phyloP scores from a whole-genome alignment of 64 coral and sea anemone species.

The Actinia equina region DNA sequence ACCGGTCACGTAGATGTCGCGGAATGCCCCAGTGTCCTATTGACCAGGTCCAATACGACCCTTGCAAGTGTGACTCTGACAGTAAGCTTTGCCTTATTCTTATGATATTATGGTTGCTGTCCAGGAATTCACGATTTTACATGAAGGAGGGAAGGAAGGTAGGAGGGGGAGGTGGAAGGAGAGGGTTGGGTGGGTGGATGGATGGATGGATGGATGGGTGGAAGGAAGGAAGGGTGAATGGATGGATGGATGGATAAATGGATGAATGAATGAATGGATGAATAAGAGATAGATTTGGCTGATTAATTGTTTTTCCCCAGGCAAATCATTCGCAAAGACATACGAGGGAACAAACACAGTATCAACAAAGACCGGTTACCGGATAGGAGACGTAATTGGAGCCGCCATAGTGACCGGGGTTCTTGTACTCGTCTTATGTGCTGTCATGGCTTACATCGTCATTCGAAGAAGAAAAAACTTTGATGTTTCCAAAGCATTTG shows the following conservation, averaged over 20 bases:
- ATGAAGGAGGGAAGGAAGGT: too few species aligned
- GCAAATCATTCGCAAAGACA: neutral
- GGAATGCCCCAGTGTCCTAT: neutral
- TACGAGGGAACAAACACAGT: neutral
- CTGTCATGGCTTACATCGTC: conserved; percentile 14
- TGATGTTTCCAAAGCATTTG: conserved; percentile 44
- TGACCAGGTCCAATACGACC: neutral
- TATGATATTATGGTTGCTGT: too few species aligned
- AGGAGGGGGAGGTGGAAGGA: too few species aligned
- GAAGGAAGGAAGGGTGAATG: too few species aligned
- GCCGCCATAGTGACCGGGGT: conserved; percentile 1
- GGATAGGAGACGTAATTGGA: conserved; percentile 32
- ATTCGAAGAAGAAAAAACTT: conserved; percentile 23
- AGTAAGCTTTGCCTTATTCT: conserved; percentile 11
- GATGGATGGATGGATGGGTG: too few species aligned
- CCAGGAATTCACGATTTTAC: too few species aligned
- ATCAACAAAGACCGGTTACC: neutral
- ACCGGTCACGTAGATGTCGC: conserved; percentile 4
- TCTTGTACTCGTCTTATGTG: conserved; percentile 16
- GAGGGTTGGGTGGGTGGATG: too few species aligned
- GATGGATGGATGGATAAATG: too few species aligned
- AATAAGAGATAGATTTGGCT: too few species aligned
- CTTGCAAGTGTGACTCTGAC: neutral
- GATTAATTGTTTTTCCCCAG: neutral
- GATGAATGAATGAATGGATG: too few species aligned